Evolutionary conservation across 1,140 invertebrate species (phyloP), one percentile per base, ranked within the genome.

Genomic region (Macrostomum lignano): DNA sequence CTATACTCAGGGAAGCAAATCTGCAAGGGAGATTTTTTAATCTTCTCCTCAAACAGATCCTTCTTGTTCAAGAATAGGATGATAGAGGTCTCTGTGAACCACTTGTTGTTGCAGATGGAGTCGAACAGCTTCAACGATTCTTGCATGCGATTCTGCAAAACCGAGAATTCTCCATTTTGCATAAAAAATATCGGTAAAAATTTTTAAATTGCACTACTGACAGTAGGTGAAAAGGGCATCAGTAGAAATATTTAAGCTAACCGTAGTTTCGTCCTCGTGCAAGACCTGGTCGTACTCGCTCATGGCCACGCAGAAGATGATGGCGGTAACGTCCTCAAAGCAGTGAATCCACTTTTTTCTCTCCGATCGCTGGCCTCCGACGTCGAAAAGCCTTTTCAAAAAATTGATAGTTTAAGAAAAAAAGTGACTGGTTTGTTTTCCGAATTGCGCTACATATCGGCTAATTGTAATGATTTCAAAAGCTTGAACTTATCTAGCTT

Each of bases 291-390:
- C 63, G 42, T 65, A 65, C 51, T 65, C 63, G 43, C 52, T 60
- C 47, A 62, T 54, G 44, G 64, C 64, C 22, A 65, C 64, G 42
- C 67, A 48, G 45, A 66, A 66, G 56, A 67, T 67, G 40, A 66
- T 66, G 42, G 65, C 65, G 37, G 64, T 66, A n/a, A n/a, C n/a
- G n/a, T n/a, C n/a, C n/a, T n/a, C n/a, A n/a, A n/a, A n/a, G n/a
- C n/a, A n/a, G n/a, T n/a, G n/a, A n/a, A n/a, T n/a, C n/a, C n/a
- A n/a, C n/a, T n/a, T n/a, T n/a, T n/a, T n/a, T n/a, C n/a, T 66
- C 59, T 91, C 82, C 26, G 78, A 86, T 46, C 82, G 66, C 28
- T 51, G 49, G 7, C 49, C 49, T 25, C 49, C 49, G 7, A 51
- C 49, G 29, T 51, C 52, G 35, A 52, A 52, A 15, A 51, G 35